These are phyloP conservation scores for Zophobas atratus DNA, from an alignment of 1,140 invertebrate species.

Conservation along the genomic window DNA sequence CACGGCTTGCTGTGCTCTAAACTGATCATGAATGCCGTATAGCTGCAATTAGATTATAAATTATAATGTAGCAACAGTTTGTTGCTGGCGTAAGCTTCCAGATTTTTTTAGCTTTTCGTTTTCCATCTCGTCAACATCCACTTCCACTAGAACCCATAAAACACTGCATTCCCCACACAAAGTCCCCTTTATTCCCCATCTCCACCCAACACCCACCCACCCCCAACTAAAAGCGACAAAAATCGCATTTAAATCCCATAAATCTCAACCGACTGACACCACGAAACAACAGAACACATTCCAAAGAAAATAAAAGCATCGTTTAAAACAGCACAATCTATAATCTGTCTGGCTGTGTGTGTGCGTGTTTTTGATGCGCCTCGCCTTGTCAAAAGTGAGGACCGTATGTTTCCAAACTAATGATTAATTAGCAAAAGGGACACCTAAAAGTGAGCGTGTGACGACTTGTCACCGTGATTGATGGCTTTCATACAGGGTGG, in stretches of 20 bases:
- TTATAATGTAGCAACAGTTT: too few relatives aligned
- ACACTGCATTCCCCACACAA: background rate
- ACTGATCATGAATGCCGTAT: too few relatives aligned
- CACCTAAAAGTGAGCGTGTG: conserved; percentile 47
- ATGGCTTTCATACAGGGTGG: conserved; percentile 33
- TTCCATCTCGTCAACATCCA: too few relatives aligned
- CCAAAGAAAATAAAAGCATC: background rate
- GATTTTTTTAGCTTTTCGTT: too few relatives aligned
- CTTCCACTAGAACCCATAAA: too few relatives aligned
- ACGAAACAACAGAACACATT: background rate
- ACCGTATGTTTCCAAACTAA: conserved; percentile 38
- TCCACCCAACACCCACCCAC: background rate
- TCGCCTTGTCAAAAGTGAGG: background rate
- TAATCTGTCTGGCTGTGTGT: too few relatives aligned
- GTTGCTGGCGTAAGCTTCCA: too few relatives aligned
- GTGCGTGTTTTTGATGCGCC: background rate
- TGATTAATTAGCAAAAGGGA: conserved; percentile 46
- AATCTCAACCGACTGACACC: conserved; percentile 6
- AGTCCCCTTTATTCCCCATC: background rate
- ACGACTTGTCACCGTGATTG: conserved; percentile 44
- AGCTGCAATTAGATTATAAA: too few relatives aligned
- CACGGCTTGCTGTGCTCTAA: too few relatives aligned
- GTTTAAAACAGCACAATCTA: too few relatives aligned
- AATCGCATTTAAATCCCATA: conserved; percentile 27
- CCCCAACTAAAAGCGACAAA: too few relatives aligned